phyloP scores from a whole-genome alignment of 2,888 invertebrate genomes.

The Caenorhabditis doughertyi region DNA sequence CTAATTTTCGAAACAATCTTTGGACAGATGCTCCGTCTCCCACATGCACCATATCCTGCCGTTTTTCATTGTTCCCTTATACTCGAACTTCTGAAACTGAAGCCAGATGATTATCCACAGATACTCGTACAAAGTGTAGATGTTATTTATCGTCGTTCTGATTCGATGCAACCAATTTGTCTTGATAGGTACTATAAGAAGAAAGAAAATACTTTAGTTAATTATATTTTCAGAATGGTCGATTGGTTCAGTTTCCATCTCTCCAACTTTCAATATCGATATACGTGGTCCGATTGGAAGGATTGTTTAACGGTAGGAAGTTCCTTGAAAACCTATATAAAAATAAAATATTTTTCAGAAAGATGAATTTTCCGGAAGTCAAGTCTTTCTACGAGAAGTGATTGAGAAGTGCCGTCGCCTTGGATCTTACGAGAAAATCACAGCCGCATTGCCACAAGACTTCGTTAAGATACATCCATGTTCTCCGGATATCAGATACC shows the following conservation, averaged over 20 bases:
- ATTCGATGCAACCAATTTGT: conserved; percentile 96
- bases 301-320: conserved; percentile 82
- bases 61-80: conserved; percentile 87
- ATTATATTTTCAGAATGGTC: conserved; percentile 88
- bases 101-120: conserved; percentile 97
- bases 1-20: conserved; percentile 93
- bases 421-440: conserved; percentile 94
- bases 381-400: conserved; percentile 94
- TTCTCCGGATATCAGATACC: conserved; percentile 87
- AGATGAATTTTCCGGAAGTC: conserved; percentile 88
- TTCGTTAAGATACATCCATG: conserved; percentile 91
- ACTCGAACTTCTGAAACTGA: conserved; percentile 96
- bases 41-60: conserved; percentile 88
- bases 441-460: conserved; percentile 92
- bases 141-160: conserved; percentile 95
- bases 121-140: conserved; percentile 95
- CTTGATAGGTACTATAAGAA: conserved; percentile 88
- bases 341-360: too few species aligned
- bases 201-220: not conserved
- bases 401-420: conserved; percentile 91
- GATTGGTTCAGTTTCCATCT: conserved; percentile 98
- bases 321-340: too few species aligned
- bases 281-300: conserved; percentile 91
- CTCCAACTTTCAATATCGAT: conserved; percentile 98
- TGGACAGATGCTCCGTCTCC: conserved; percentile 91